Evolutionary conservation across 2,113 vertebrate species (phyloP).

Genomic region (Syrmaticus mikado): DNA sequence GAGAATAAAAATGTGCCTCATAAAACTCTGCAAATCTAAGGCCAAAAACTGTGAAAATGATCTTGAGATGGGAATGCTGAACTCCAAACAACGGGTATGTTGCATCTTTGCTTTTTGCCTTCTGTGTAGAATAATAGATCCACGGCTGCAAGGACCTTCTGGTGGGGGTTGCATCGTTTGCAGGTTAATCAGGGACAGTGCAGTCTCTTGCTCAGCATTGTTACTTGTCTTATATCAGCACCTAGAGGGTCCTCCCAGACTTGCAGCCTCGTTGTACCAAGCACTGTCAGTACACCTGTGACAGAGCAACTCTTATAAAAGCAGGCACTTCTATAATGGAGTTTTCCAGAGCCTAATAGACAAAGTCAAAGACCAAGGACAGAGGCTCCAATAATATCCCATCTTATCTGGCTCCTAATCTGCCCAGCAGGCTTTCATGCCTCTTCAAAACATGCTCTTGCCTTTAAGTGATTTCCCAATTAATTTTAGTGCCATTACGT

Average conservation of each 20-base stretch:
- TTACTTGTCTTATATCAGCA: background rate
- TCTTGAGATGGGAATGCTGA: conserved; percentile 95
- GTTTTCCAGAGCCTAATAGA: background rate
- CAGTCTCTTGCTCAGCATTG: background rate
- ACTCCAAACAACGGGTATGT: conserved; percentile 88
- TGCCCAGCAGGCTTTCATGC: background rate
- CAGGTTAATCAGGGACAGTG: background rate
- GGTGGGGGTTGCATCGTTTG: background rate
- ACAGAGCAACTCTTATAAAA: background rate
- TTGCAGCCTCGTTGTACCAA: background rate
- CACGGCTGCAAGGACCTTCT: rapidly evolving
- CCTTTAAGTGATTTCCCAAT: background rate
- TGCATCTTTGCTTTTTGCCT: background rate
- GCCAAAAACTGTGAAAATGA: conserved; percentile 89
- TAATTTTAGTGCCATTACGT: background rate
- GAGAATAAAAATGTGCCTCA: conserved; percentile 91
- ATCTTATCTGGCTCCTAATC: background rate
- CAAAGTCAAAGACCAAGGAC: background rate
- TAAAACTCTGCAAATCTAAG: conserved; percentile 92
- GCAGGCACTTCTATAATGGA: background rate
- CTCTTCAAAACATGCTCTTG: background rate
- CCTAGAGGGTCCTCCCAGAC: background rate
- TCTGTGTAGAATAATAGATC: background rate
- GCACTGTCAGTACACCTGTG: background rate
- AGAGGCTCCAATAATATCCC: background rate